Evolutionary conservation across 1,140 invertebrate genomes (phyloP), one percentile per base, ranked within the genome.

Genomic region (Orchesella cincta): DNA sequence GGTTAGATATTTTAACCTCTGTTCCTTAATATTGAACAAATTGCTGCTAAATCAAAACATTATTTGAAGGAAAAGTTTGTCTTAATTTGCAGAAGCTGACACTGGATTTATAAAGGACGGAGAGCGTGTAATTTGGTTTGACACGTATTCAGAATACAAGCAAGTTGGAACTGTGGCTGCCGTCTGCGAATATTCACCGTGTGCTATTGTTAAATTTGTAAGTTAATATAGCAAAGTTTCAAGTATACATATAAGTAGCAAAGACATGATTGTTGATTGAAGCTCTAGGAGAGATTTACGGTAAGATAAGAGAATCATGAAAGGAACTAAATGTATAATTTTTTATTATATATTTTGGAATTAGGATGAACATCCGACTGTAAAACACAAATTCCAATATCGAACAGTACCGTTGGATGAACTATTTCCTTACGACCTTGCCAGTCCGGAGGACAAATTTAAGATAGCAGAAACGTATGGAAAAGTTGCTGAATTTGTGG

Each of bases 201-300:
- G 76, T 77, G 76, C 76, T 2, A 77, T 77, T 62, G 76, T 77
- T 18, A 52, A 77, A 73, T 77, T 77, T 73, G 76, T 77, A 73
- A 39, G 76, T 20, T 12, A 64, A 64, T 64, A 14, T 14, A 36
- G 16, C 34, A 34, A 36, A 26, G 8, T 51, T 36, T 23, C 35
- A n/a, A 67, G 23, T 46, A 31, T 39, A 26, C 23, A 12, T 16
- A 28, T 36, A 31, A n/a, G n/a, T n/a, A n/a, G n/a, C n/a, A n/a
- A n/a, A n/a, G n/a, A n/a, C n/a, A n/a, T n/a, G n/a, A n/a, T n/a
- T n/a, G n/a, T n/a, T n/a, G n/a, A n/a, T n/a, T n/a, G n/a, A n/a
- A n/a, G n/a, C n/a, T n/a, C n/a, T n/a, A n/a, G n/a, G n/a, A n/a
- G n/a, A n/a, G n/a, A n/a, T n/a, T n/a, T n/a, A n/a, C n/a, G n/a